Conservation (phyloP, 2,888 invertebrate species). For the Catocala nupta region DNA sequence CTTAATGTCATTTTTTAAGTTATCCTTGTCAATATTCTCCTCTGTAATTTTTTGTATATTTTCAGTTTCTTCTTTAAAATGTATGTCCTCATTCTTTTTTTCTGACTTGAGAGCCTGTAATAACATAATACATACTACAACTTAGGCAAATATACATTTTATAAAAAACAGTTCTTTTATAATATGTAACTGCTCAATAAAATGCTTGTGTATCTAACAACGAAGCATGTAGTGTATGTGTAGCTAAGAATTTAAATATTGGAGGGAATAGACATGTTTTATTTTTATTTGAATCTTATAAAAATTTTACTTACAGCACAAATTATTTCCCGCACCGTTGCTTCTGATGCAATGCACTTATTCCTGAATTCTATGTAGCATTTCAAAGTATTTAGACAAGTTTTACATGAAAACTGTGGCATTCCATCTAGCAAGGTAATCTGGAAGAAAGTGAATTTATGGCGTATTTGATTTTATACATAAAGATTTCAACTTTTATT, state of each 20-base stretch:
- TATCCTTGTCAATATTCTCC: not conserved
- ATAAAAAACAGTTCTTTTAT: too few relatives aligned
- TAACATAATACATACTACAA: too few relatives aligned
- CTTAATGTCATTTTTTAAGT: conserved; percentile 22
- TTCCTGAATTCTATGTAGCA: conserved; percentile 65
- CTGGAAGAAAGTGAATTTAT: conserved; percentile 50
- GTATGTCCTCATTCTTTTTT: conserved; percentile 3
- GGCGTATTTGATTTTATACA: too few relatives aligned
- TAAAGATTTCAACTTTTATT: too few relatives aligned
- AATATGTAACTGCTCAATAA: too few relatives aligned
- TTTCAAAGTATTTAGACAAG: conserved; percentile 59
- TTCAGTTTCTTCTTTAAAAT: conserved; percentile 7
- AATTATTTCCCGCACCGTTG: conserved; percentile 49
- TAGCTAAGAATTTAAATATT: too few relatives aligned
- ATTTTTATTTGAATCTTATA: too few relatives aligned
- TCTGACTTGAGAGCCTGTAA: conserved; percentile 45
- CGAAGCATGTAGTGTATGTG: too few relatives aligned
- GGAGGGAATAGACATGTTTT: too few relatives aligned
- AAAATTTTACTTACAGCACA: conserved; percentile 32
- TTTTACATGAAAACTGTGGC: conserved; percentile 64
- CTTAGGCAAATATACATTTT: too few relatives aligned
- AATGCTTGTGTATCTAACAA: too few relatives aligned
- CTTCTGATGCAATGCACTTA: conserved; percentile 60
- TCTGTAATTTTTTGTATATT: not conserved
- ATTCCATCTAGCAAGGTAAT: conserved; percentile 59